Evolutionary conservation across 2,113 vertebrate genomes (phyloP).

Genomic region (Poeciliopsis occidentalis): DNA sequence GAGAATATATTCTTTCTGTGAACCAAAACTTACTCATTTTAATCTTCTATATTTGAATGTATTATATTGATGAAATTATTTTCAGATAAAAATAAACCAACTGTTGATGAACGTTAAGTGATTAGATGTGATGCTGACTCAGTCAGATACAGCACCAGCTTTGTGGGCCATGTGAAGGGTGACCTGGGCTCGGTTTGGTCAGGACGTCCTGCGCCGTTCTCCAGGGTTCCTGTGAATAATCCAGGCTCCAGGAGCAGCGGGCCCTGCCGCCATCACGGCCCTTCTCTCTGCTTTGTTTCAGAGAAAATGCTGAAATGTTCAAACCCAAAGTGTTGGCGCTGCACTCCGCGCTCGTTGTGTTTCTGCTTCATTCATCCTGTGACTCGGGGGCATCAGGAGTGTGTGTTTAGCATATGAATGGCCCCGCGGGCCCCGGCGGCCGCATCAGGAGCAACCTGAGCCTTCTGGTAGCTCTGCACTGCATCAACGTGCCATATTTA

Average conservation of each 20-base stretch:
- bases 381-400: conserved; percentile 22
- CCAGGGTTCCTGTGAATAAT: conserved; percentile 30
- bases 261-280: background rate
- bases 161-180: too few relatives aligned
- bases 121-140: background rate
- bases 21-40: too few relatives aligned
- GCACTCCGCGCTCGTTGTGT: conserved; percentile 46
- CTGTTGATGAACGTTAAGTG: background rate
- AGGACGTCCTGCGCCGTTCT: conserved; percentile 11
- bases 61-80: too few relatives aligned
- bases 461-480: conserved; percentile 67
- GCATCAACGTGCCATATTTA: conserved; percentile 75
- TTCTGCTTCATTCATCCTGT: conserved; percentile 20
- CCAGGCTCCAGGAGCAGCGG: conserved; percentile 5
- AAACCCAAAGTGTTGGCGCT: conserved; percentile 56
- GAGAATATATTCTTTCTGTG: too few relatives aligned
- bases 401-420: conserved; percentile 81
- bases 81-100: background rate
- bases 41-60: too few relatives aligned
- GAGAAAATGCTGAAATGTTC: conserved; percentile 67
- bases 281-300: conserved; percentile 34
- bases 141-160: background rate
- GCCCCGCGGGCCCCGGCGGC: conserved; percentile 40
- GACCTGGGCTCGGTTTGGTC: background rate
- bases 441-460: conserved; percentile 66